These are phyloP conservation scores for Erebia palarica DNA, from an alignment of 2,888 invertebrate genomes.

Conservation along the genomic window DNA sequence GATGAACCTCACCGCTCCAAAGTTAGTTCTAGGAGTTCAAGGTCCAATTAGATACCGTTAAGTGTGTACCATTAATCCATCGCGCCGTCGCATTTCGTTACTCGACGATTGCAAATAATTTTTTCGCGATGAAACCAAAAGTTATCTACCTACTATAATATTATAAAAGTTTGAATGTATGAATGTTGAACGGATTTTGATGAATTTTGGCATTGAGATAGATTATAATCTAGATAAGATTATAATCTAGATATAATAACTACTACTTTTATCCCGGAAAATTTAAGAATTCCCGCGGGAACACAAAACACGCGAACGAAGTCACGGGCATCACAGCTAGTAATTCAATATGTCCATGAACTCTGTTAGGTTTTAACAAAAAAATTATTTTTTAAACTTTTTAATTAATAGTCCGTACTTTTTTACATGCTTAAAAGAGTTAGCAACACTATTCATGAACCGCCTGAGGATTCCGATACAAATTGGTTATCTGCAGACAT, in stretches of 20 bases:
- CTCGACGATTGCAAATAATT: background rate
- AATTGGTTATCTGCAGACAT: background rate
- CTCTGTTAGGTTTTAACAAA: too few relatives aligned
- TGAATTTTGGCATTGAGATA: too few relatives aligned
- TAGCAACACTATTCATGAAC: background rate
- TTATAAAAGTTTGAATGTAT: background rate
- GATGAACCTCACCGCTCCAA: conserved; percentile 15
- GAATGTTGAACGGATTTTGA: too few relatives aligned
- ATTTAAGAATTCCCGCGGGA: too few relatives aligned
- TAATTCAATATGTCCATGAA: too few relatives aligned
- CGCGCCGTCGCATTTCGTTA: conserved; percentile 13
- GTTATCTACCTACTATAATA: background rate
- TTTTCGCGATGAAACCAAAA: background rate
- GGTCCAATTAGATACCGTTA: conserved; percentile 41
- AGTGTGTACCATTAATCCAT: conserved; percentile 15
- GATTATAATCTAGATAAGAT: too few relatives aligned
- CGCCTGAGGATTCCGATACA: conserved; percentile 2
- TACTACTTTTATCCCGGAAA: too few relatives aligned
- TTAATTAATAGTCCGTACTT: background rate
- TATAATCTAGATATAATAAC: too few relatives aligned
- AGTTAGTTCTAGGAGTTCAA: conserved; percentile 38
- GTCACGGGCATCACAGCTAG: too few relatives aligned
- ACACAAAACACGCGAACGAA: too few relatives aligned
- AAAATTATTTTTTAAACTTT: too few relatives aligned
- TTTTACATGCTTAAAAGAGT: background rate